phyloP scores from a whole-genome alignment of 1,140 invertebrate species.

The Temnothorax curvispinosus region DNA sequence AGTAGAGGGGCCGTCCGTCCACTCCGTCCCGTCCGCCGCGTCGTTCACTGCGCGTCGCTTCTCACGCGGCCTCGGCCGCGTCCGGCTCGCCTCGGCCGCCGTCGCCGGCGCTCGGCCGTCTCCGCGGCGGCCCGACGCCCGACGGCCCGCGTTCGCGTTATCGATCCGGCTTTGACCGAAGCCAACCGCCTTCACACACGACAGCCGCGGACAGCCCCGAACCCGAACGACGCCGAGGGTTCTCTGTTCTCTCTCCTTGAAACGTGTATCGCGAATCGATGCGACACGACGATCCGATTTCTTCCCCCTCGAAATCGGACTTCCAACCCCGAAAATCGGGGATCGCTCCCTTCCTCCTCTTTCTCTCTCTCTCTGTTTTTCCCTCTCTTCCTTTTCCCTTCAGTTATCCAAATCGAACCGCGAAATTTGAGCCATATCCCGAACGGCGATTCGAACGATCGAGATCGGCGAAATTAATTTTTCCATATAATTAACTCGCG shows the following conservation, averaged over 20 bases:
- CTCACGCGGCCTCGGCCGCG: conserved; percentile 1
- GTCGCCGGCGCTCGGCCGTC: conserved; percentile 46
- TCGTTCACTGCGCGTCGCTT: conserved; percentile 69
- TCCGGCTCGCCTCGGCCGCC: conserved; percentile 31
- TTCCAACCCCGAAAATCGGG: neutral
- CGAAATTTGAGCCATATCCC: neutral
- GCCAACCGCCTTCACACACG: conserved; percentile 71
- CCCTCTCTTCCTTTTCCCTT: neutral
- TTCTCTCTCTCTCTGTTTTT: neutral
- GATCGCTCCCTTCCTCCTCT: neutral
- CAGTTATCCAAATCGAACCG: neutral
- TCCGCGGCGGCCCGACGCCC: conserved; percentile 20
- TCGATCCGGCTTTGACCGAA: conserved; percentile 70
- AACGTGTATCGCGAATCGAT: conserved; percentile 13
- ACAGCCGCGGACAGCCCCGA: conserved; percentile 2
- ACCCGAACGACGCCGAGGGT: conserved; percentile 14
- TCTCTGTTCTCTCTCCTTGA: neutral
- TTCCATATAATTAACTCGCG: neutral
- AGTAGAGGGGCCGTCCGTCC: conserved; percentile 54
- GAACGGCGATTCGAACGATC: neutral
- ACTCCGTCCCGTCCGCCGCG: neutral
- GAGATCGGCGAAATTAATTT: neutral
- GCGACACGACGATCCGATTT: neutral
- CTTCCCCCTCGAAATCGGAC: neutral
- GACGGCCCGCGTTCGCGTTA: conserved; percentile 42